Percentiles rank a stretch among this genome's conserved stretches.
These are phyloP conservation scores for Cliona cf. orientalis DNA, from an alignment of 37 sponge, comb jelly and placozoan genomes.

Conservation along the genomic window DNA sequence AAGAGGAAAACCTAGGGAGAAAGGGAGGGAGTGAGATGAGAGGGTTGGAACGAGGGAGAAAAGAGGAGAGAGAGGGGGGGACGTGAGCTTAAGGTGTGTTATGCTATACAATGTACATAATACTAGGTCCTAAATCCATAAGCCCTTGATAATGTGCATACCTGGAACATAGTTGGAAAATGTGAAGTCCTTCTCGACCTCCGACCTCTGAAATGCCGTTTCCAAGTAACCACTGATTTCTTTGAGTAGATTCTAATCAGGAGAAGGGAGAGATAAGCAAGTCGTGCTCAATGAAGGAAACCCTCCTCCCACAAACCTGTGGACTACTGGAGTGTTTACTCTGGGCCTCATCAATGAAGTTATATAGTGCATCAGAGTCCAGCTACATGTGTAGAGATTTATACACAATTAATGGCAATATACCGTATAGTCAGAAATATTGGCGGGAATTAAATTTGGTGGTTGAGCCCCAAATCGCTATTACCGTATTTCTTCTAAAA, in stretches of 20 bases:
- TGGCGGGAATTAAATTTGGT: too few relatives aligned
- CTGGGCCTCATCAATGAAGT: neutral
- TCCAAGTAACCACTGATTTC: constrained; percentile 1
- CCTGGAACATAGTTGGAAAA: constrained; percentile 31
- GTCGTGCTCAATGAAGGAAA: neutral
- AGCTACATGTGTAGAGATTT: neutral
- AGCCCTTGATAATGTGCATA: neutral
- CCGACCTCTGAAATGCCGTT: neutral
- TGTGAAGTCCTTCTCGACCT: constrained; percentile 12
- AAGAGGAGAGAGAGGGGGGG: neutral
- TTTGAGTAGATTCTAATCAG: constrained; percentile 4
- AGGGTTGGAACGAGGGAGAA: constrained; percentile 9
- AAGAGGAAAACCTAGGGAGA: constrained; percentile 29
- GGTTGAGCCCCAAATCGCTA: too few relatives aligned
- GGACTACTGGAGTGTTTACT: neutral
- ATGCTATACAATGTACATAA: neutral
- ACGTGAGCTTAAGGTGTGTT: neutral
- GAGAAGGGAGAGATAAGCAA: neutral
- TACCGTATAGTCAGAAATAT: too few relatives aligned
- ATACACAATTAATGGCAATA: too few relatives aligned
- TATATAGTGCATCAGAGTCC: neutral
- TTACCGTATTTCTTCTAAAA: too few relatives aligned
- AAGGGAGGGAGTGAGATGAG: neutral
- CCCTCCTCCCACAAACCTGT: neutral
- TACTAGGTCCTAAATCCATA: neutral